Evolutionary conservation across 2,113 vertebrate genomes (phyloP).

Genomic region (Lonchura striata): DNA sequence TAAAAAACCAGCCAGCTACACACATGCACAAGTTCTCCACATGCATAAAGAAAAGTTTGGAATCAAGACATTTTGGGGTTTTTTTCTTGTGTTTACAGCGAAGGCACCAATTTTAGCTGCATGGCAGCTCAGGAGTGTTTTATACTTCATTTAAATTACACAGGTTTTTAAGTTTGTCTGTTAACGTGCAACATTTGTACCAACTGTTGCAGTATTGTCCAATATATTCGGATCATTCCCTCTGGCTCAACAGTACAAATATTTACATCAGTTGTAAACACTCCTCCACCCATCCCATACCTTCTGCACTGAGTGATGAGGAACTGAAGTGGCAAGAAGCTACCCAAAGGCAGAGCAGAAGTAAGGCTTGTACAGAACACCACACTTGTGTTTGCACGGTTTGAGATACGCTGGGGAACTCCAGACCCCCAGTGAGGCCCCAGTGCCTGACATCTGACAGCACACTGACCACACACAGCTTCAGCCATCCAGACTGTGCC

Average conservation of each 20-base stretch:
- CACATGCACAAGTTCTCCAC: neutral
- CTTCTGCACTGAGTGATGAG: constrained; percentile 3
- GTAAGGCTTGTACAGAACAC: neutral
- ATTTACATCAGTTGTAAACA: constrained; percentile 47
- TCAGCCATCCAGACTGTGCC: neutral
- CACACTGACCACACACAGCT: neutral
- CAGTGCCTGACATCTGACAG: neutral
- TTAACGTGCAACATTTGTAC: neutral
- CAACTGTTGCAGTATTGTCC: neutral
- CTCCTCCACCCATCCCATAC: constrained; percentile 13
- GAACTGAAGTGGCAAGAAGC: neutral
- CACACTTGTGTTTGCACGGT: neutral
- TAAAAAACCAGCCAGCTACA: constrained; percentile 29
- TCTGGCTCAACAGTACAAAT: constrained; percentile 22
- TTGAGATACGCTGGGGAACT: neutral
- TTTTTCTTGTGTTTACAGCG: neutral
- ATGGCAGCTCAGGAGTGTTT: constrained; percentile 56
- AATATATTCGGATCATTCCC: neutral
- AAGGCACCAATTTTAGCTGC: constrained; percentile 60
- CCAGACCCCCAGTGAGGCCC: neutral
- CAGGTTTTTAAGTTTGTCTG: neutral
- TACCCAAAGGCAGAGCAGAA: constrained; percentile 27
- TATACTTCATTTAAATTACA: constrained; percentile 49
- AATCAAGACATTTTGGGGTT: neutral
- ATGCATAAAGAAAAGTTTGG: constrained; percentile 4